Conservation (phyloP, 2,113 vertebrate genomes). For the Anolis carolinensis region DNA sequence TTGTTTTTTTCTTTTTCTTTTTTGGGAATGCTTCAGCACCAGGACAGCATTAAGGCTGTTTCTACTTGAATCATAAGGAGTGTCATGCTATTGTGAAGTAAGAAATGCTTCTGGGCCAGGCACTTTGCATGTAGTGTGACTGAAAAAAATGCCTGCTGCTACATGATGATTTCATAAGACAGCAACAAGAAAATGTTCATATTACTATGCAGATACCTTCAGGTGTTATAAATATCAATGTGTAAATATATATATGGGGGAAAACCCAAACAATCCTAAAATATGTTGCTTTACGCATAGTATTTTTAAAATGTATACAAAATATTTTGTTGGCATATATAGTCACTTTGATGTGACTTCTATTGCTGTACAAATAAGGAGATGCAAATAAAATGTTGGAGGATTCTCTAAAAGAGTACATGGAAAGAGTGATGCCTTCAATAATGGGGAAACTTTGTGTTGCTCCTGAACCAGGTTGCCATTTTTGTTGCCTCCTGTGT, state of each 20-base stretch:
- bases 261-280: slow-evolving; percentile 52
- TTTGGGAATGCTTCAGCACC: slow-evolving; percentile 58
- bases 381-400: not conserved
- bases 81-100: slow-evolving; percentile 69
- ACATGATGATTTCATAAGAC: slow-evolving; percentile 57
- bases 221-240: slow-evolving; percentile 66
- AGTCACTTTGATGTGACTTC: slow-evolving; percentile 16
- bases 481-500: no score
- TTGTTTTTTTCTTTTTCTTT: slow-evolving; percentile 51
- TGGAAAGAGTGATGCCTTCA: not conserved
- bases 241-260: slow-evolving; percentile 29
- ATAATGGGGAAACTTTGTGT: not conserved
- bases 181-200: slow-evolving; percentile 55
- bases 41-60: slow-evolving; percentile 9
- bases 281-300: slow-evolving; percentile 63
- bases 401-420: not conserved
- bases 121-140: slow-evolving; percentile 78
- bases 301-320: slow-evolving; percentile 76
- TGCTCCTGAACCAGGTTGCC: no score
- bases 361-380: not conserved
- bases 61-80: slow-evolving; percentile 61
- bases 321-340: slow-evolving; percentile 56
- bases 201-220: slow-evolving; percentile 76
- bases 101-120: slow-evolving; percentile 78
- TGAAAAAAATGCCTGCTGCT: slow-evolving; percentile 75